These are phyloP conservation scores for Calameuta pallipes DNA, from an alignment of 2,888 invertebrate genomes.

Conservation along the genomic window DNA sequence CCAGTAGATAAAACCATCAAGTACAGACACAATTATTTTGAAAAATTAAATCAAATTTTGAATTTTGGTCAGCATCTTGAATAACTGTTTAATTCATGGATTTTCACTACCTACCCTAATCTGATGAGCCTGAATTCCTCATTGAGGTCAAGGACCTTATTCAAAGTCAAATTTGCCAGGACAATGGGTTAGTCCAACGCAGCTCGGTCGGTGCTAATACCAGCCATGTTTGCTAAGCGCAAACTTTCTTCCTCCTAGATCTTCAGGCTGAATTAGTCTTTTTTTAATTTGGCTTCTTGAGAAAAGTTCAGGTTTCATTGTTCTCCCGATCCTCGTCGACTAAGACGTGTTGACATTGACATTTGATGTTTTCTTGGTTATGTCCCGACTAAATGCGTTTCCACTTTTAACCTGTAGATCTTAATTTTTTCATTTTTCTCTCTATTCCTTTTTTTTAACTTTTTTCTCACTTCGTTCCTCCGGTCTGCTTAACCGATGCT, in stretches of 20 bases:
- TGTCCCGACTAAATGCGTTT: background rate
- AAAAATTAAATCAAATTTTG: too few species aligned
- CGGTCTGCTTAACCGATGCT: background rate
- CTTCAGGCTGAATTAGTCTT: background rate
- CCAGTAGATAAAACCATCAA: too few species aligned
- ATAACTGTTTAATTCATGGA: too few species aligned
- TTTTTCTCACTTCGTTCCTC: slow-evolving; percentile 15
- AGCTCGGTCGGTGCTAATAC: slow-evolving; percentile 8
- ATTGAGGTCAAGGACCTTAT: slow-evolving; percentile 5
- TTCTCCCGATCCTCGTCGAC: background rate
- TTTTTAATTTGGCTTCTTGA: background rate
- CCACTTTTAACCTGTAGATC: background rate
- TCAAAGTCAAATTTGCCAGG: background rate
- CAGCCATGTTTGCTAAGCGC: slow-evolving; percentile 10
- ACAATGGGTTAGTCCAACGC: slow-evolving; percentile 13
- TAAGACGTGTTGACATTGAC: background rate
- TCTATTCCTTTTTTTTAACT: background rate
- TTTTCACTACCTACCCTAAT: too few species aligned
- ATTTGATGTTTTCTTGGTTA: background rate
- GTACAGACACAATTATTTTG: too few species aligned
- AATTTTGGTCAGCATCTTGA: too few species aligned
- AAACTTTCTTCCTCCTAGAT: slow-evolving; percentile 5
- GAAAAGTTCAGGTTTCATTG: background rate
- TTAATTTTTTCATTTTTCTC: background rate
- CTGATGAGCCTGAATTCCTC: slow-evolving; percentile 8